A percentile compares a stretch with the other conserved stretches of the same genome.
phyloP scores from a whole-genome alignment of 2,888 invertebrate species.

The Alsophila aescularia region DNA sequence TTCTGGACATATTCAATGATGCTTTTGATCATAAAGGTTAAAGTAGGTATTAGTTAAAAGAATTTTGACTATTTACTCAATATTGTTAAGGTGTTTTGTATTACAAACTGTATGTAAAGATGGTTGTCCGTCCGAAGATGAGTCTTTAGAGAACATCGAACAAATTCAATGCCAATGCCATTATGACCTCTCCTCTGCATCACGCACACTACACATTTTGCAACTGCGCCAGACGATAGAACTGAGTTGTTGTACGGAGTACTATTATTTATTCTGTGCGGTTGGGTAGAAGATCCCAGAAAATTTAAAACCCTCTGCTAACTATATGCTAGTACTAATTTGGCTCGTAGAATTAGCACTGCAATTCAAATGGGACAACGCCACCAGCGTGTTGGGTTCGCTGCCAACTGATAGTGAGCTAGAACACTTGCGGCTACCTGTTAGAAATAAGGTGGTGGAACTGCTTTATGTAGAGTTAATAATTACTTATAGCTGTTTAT shows the following conservation, averaged over 20 bases:
- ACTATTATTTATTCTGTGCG: too few relatives aligned
- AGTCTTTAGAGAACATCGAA: neutral
- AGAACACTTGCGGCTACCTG: too few relatives aligned
- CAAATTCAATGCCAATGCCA: constrained; percentile 2
- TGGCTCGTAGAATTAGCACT: too few relatives aligned
- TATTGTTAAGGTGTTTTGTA: neutral
- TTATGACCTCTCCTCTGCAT: neutral
- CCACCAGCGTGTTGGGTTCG: too few relatives aligned
- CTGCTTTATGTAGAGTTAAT: too few relatives aligned
- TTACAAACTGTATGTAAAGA: neutral
- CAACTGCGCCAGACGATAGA: neutral
- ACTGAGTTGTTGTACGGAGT: neutral
- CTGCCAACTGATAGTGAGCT: too few relatives aligned
- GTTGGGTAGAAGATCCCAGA: neutral
- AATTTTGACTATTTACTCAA: constrained; percentile 1
- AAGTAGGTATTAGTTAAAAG: neutral
- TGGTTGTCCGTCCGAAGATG: constrained; percentile 1
- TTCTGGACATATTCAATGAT: constrained; percentile 1
- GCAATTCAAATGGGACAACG: too few relatives aligned
- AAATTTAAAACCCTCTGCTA: too few relatives aligned
- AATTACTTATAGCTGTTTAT: too few relatives aligned
- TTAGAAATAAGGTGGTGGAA: too few relatives aligned
- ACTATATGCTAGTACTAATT: too few relatives aligned
- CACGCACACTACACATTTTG: neutral
- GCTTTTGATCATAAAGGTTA: constrained; percentile 1